A percentile compares a stretch with the other conserved stretches of the same genome.
These are phyloP conservation scores for Mugil cephalus DNA, from an alignment of 2,113 vertebrate species.

Conservation along the genomic window DNA sequence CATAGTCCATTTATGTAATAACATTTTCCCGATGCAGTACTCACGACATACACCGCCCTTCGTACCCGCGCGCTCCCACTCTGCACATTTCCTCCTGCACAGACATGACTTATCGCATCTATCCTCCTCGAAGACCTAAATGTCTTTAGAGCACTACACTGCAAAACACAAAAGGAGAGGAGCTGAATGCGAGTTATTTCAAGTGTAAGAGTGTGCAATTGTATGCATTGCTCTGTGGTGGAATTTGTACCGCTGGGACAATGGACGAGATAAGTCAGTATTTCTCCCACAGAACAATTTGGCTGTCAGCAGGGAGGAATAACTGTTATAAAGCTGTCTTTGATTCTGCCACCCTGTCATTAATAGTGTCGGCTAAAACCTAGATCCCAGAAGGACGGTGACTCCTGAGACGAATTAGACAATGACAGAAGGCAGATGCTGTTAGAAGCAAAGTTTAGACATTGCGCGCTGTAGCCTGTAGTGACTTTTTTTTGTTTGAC, in stretches of 20 bases:
- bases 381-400: slow-evolving; percentile 19
- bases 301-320: slow-evolving; percentile 49
- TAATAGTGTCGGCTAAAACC: slow-evolving; percentile 45
- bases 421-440: slow-evolving; percentile 9
- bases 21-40: slow-evolving; percentile 75
- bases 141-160: slow-evolving; percentile 59
- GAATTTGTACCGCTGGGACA: slow-evolving; percentile 55
- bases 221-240: slow-evolving; percentile 48
- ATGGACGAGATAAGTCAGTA: slow-evolving; percentile 58
- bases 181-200: slow-evolving; percentile 47
- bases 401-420: slow-evolving; percentile 48
- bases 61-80: slow-evolving; percentile 17
- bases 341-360: slow-evolving; percentile 52
- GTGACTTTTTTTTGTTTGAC: neutral
- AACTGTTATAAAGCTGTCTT: slow-evolving; percentile 67
- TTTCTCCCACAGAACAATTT: slow-evolving; percentile 66
- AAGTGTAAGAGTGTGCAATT: slow-evolving; percentile 44
- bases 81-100: slow-evolving; percentile 31
- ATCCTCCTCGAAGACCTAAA: slow-evolving; percentile 51
- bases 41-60: slow-evolving; percentile 30
- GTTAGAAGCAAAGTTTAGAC: neutral
- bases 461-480: neutral
- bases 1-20: slow-evolving; percentile 85
- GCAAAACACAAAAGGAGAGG: slow-evolving; percentile 37
- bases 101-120: slow-evolving; percentile 68